Percentiles rank a stretch among this genome's conserved stretches.
phyloP scores from a whole-genome alignment of 2,888 invertebrate genomes.

The Crossocerus cetratus region DNA sequence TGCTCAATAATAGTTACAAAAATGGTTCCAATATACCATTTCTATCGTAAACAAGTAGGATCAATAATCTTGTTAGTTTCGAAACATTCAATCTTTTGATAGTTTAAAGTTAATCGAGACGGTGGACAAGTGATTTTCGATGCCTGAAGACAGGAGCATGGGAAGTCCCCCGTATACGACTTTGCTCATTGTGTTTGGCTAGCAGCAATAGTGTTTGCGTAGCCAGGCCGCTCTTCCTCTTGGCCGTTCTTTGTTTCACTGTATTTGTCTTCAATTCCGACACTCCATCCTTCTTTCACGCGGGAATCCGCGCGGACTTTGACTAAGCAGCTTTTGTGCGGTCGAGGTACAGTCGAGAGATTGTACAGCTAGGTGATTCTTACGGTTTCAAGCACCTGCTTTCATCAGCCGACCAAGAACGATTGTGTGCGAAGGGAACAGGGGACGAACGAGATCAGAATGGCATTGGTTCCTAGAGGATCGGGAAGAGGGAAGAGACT shows the following conservation, averaged over 20 bases:
- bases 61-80: too few species aligned
- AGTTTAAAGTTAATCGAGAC: too few species aligned
- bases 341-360: conserved; percentile 17
- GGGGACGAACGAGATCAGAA: not conserved
- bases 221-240: conserved; percentile 16
- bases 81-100: too few species aligned
- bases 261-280: not conserved
- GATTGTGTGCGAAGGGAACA: conserved; percentile 1
- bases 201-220: conserved; percentile 22
- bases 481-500: too few species aligned
- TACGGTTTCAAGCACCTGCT: conserved; percentile 23
- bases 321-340: conserved; percentile 40
- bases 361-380: conserved; percentile 16
- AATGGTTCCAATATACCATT: too few species aligned
- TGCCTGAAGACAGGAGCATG: too few species aligned
- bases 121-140: too few species aligned
- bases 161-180: too few species aligned
- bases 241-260: not conserved
- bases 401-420: conserved; percentile 22
- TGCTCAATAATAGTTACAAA: too few species aligned
- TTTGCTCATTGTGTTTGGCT: too few species aligned
- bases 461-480: not conserved
- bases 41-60: too few species aligned
- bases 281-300: not conserved
- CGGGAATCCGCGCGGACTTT: conserved; percentile 25